Conservation (phyloP, 2,113 vertebrate genomes). For the Toxotes jaculatrix region DNA sequence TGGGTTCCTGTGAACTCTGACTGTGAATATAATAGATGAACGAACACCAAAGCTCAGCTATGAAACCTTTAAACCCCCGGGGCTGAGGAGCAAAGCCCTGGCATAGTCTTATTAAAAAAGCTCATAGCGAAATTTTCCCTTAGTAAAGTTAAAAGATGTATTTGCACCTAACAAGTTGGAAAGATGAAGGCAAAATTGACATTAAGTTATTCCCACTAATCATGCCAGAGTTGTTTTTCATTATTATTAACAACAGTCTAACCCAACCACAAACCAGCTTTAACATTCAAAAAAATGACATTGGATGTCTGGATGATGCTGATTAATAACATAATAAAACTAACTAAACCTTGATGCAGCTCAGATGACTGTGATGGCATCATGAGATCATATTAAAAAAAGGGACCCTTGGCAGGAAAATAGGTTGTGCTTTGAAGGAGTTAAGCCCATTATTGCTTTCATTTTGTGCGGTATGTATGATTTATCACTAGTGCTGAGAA, state of each 20-base stretch:
- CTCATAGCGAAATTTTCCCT: too few relatives aligned
- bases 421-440: not conserved
- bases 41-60: not conserved
- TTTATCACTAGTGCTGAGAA: slow-evolving; percentile 1
- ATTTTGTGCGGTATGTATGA: slow-evolving; percentile 10
- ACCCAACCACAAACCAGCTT: not conserved
- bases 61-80: not conserved
- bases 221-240: not conserved
- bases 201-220: not conserved
- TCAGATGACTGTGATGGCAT: not conserved
- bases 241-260: not conserved
- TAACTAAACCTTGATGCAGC: not conserved
- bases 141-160: not conserved
- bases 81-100: not conserved
- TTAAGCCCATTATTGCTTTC: slow-evolving; percentile 17
- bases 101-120: not conserved
- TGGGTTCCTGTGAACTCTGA: not conserved
- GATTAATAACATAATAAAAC: not conserved
- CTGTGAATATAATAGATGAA: not conserved
- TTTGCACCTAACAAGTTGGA: not conserved
- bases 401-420: slow-evolving; percentile 10
- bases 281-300: not conserved
- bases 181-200: not conserved
- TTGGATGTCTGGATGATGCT: not conserved
- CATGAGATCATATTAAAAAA: slow-evolving; percentile 10